phyloP scores from a whole-genome alignment of 2,113 vertebrate genomes.

The Atractosteus spatula region DNA sequence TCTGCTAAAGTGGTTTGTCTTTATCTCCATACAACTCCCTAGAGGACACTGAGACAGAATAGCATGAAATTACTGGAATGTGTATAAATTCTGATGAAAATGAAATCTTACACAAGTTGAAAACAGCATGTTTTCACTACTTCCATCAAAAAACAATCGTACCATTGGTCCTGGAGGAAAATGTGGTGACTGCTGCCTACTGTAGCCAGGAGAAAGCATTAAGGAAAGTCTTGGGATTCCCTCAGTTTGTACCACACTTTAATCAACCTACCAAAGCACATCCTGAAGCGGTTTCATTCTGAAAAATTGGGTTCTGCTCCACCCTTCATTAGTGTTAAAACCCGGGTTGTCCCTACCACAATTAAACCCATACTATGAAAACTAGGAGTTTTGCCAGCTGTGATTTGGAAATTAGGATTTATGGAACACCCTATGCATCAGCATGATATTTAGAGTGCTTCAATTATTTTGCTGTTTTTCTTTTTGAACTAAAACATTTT shows the following conservation, averaged over 20 bases:
- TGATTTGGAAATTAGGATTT: neutral
- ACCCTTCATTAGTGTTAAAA: conserved; percentile 7
- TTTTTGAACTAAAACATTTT: neutral
- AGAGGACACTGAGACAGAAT: too few relatives aligned
- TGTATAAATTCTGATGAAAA: too few relatives aligned
- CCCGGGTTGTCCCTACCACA: neutral
- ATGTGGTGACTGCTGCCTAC: neutral
- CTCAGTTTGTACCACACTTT: neutral
- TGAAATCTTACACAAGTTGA: too few relatives aligned
- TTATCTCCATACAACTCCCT: too few relatives aligned
- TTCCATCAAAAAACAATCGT: too few relatives aligned
- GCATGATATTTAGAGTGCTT: neutral
- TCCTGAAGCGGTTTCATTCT: conserved; percentile 9
- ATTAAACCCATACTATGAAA: conserved; percentile 4
- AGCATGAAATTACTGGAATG: too few relatives aligned
- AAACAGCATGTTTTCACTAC: too few relatives aligned
- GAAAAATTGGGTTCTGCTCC: neutral
- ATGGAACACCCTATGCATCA: neutral
- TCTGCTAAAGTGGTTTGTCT: too few relatives aligned
- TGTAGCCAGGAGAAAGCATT: conserved; percentile 9
- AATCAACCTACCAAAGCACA: conserved; percentile 17
- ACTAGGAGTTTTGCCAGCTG: neutral
- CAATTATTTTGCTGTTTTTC: neutral
- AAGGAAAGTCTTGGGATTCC: conserved; percentile 3
- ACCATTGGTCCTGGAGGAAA: too few relatives aligned